Base-by-base conservation (phyloP, 2,797 vertebrate species). In the Typhlichthys subterraneus region DNA sequence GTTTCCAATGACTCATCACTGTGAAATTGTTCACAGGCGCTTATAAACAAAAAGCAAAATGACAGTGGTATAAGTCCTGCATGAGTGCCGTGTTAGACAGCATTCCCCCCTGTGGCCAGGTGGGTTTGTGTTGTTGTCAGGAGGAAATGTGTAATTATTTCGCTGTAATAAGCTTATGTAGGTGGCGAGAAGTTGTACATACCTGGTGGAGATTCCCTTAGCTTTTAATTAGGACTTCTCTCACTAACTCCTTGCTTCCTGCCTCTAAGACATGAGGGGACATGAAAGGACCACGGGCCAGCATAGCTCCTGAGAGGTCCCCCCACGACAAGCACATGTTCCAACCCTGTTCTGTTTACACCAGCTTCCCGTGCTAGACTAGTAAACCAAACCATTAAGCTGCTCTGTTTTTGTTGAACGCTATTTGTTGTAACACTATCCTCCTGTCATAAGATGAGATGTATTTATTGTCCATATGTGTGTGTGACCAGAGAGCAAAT, bases 171-270 rank as follows among this genome's bases (percentile, higher is more conserved):
- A 61, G 63, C 80, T 76, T 46, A 63, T 67, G 45, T 59, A 33
- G 31, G 45, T 57, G 57, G 59, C 59, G 14, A 61, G 12, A 68
- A 77, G 75, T 62, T 85, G 71, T 23, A 23, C 23, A 23, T 31
- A 61, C 77, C 61, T 77, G 78, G 57, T 69, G 58, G 73, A 73
- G 65, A 59, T 45, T 76, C 59, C 61, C 65, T 81, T 45, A 85
- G 72, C 65, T 64, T 90, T 82, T 86, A 89, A 89, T 92, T 84
- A 90, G 61, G 65, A 79, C 77, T 72, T 84, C 67, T 82, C 59
- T 70, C 72, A 57, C 64, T 17, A 69, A 88, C 67, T 65, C 65
- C 70, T 64, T n/a, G 45, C 76, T 85, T 86, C 84, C 77, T 84
- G 72, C 72, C 69, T 47, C 58, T 81, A 59, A 69, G 63, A 70